Evolutionary conservation across 2,797 vertebrate species (phyloP), one percentile per base, ranked within the genome.

Genomic region (Sorex maritimensis): DNA sequence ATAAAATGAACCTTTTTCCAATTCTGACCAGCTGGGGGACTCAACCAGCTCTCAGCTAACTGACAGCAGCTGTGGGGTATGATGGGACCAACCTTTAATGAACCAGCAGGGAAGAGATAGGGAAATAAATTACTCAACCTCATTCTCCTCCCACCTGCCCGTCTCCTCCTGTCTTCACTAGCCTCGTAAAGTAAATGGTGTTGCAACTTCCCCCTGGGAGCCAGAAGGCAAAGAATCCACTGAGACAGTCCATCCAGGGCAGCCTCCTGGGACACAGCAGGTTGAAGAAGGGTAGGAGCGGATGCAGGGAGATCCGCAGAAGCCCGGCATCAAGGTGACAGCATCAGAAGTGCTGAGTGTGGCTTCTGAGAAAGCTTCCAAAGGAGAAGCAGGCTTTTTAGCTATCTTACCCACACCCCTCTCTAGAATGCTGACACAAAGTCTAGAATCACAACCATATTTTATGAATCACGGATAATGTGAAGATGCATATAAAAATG

Each of bases 151-250:
- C 38, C 34, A 79, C 1, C 2, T 87, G 78, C 55, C 65, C 2
- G 19, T 10, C 1, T 73, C 77, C 14, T 86, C 67, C 69, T 41
- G 34, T 52, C n/a, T 93, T 34, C 30, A 52, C 5, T 26, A 63
- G 61, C 69, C 19, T 83, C 81, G 68, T 78, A 87, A 83, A 91
- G 78, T 55, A 95, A 58, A 73, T 14, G 3, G 30, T 15, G 11
- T 49, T 61, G 9, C 38, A 55, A 12, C 15, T 68, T 88, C 41
- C 52, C 63, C 55, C 38, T 58, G 65, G 78, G 84, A 86, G 41
- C 41, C 63, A 74, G 12, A 80, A 1, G 13, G 24, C 55, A 41
- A 79, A 84, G 8, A 9, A 58, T 63, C 9, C 28, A 28, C 1
- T 21, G 63, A 86, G 61, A 11, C 49, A 26, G 38, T 28, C 41